Percentiles rank a stretch among this genome's conserved stretches.
Conservation (phyloP, 2,888 invertebrate genomes). For the Cheilosia pagana region DNA sequence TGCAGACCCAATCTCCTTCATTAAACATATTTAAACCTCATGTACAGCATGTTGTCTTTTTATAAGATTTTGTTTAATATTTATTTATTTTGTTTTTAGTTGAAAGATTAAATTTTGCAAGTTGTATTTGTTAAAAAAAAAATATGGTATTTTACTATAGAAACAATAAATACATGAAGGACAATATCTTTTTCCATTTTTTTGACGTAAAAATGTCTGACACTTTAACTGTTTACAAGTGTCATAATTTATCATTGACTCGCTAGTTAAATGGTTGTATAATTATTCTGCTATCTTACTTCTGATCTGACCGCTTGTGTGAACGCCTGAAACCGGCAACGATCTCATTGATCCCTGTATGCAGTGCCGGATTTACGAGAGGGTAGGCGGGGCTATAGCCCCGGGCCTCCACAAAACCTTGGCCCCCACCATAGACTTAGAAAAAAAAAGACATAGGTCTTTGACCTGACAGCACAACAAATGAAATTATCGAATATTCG, state of each 20-base stretch:
- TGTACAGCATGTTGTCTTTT: slow-evolving; percentile 79
- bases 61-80: slow-evolving; percentile 78
- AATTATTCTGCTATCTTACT: too few species aligned
- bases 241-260: not conserved
- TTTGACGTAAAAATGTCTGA: slow-evolving; percentile 17
- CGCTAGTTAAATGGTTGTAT: too few species aligned
- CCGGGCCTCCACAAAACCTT: too few species aligned
- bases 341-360: too few species aligned
- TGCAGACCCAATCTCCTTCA: slow-evolving; percentile 77
- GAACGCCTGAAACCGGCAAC: too few species aligned
- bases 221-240: not conserved
- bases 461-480: too few species aligned
- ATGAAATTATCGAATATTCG: too few species aligned
- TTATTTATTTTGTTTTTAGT: slow-evolving; percentile 77
- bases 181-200: slow-evolving; percentile 79
- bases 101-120: slow-evolving; percentile 79
- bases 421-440: too few species aligned
- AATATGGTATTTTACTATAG: slow-evolving; percentile 83
- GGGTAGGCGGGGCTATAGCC: too few species aligned
- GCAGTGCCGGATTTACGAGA: too few species aligned
- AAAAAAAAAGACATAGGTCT: too few species aligned
- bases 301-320: too few species aligned
- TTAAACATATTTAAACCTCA: slow-evolving; percentile 76
- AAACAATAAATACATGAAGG: slow-evolving; percentile 83
- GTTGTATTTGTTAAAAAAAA: slow-evolving; percentile 80